Percentiles rank a stretch among this genome's conserved stretches.
These are phyloP conservation scores for Phasianus colchicus DNA, from an alignment of 2,113 vertebrate genomes.

Conservation along the genomic window DNA sequence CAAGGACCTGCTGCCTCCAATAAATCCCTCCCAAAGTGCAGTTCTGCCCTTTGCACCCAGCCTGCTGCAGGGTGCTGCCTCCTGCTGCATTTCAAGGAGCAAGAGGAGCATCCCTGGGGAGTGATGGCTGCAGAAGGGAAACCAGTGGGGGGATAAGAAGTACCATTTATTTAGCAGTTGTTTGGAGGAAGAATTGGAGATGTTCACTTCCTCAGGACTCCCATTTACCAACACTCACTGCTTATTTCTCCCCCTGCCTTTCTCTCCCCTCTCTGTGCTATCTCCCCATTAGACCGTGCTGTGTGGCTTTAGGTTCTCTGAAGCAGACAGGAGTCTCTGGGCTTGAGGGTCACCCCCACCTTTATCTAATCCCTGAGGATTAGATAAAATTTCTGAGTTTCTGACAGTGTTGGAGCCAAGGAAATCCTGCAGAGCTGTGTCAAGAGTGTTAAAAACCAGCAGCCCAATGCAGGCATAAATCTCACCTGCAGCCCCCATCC, in stretches of 20 bases:
- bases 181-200: conserved; percentile 13
- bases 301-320: background rate
- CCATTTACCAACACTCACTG: background rate
- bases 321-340: background rate
- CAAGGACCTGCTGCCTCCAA: fast-evolving
- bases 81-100: background rate
- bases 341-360: background rate
- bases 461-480: background rate
- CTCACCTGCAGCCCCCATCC: background rate
- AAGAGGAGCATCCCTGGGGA: background rate
- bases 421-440: background rate
- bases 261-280: fast-evolving
- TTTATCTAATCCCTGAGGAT: background rate
- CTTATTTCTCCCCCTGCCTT: background rate
- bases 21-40: background rate
- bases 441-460: background rate
- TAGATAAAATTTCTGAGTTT: background rate
- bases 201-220: conserved; percentile 20
- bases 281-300: background rate
- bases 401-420: background rate
- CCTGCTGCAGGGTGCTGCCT: background rate
- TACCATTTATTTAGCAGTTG: conserved; percentile 66
- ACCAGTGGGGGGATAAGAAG: conserved; percentile 10
- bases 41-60: background rate
- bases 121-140: background rate